Conservation (phyloP, 2,113 vertebrate genomes). For the Miniopterus natalensis region DNA sequence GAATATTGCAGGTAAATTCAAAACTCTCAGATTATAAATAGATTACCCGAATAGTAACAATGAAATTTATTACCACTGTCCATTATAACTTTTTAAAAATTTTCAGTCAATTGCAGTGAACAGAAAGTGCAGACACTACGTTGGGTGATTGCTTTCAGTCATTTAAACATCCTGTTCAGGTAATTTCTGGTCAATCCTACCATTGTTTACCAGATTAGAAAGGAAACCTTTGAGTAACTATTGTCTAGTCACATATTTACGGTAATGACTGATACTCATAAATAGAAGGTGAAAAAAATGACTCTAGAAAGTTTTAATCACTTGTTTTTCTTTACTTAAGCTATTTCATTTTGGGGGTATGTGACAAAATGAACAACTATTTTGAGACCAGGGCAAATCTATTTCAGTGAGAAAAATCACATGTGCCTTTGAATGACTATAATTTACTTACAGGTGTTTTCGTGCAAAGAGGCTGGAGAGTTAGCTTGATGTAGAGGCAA, state of each 20-base stretch:
- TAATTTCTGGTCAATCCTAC: background rate
- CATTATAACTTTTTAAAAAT: background rate
- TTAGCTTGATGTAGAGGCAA: background rate
- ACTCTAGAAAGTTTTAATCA: background rate
- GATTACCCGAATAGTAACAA: background rate
- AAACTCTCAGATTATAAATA: background rate
- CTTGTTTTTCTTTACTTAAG: slow-evolving; percentile 33
- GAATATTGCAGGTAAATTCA: background rate
- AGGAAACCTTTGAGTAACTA: background rate
- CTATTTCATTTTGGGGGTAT: background rate
- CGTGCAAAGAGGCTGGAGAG: background rate
- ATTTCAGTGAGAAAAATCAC: background rate
- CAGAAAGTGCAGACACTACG: background rate
- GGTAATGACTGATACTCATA: background rate
- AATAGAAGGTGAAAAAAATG: background rate
- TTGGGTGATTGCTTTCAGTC: background rate
- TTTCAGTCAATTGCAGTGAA: background rate
- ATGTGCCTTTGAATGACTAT: background rate
- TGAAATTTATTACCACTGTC: background rate
- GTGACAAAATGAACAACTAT: background rate
- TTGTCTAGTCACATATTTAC: background rate
- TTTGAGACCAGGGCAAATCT: background rate
- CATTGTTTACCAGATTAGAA: background rate
- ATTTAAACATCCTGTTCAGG: background rate
- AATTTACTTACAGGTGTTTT: background rate